Evolutionary conservation across 2,888 invertebrate species (phyloP), one percentile per base, ranked within the genome.

Genomic region (Chrysolina haemoptera): DNA sequence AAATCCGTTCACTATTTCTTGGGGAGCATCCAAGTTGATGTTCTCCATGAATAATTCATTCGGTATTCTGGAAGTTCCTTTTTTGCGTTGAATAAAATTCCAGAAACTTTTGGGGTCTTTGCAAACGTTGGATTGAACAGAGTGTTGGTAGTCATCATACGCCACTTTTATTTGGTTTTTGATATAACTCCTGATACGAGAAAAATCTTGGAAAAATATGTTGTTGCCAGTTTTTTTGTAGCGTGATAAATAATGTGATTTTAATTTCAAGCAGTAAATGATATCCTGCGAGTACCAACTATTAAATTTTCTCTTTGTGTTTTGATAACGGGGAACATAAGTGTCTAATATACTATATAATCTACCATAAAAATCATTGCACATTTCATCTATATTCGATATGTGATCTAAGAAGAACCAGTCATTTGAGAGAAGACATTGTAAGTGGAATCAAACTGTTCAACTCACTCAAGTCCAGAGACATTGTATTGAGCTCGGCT

Each of bases 101-200:
- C 50, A 50, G n/a, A 50, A 50, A 16, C n/a, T 50, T n/a, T 50
- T 55, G 12, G 55, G 22, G 22, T 27, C 27, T 10, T 59, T 59
- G 27, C 59, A n/a, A 59, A 14, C 27, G 8, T 59, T 59, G 6
- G 18, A 20, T 53, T 59, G 27, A 27, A 59, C 27, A 27, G 27
- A 59, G n/a, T 59, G 59, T 59, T 59, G 59, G 27, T 59, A 59
- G 59, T 59, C 20, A 59, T 59, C 59, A 27, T 27, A 27, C 12
- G 27, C 27, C 9, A 50, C 50, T 18, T 18, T 16, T 18, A 50
- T n/a, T 50, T 50, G 18, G 50, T 22, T 27, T 27, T 27, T 27
- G 4, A n/a, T n/a, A n/a, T n/a, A n/a, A n/a, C n/a, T n/a, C n/a
- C n/a, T n/a, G n/a, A 59, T 27, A 59, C 16, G 14, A 6, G n/a